Conservation (phyloP, 2,797 vertebrate species). For the Delichon dasypus region DNA sequence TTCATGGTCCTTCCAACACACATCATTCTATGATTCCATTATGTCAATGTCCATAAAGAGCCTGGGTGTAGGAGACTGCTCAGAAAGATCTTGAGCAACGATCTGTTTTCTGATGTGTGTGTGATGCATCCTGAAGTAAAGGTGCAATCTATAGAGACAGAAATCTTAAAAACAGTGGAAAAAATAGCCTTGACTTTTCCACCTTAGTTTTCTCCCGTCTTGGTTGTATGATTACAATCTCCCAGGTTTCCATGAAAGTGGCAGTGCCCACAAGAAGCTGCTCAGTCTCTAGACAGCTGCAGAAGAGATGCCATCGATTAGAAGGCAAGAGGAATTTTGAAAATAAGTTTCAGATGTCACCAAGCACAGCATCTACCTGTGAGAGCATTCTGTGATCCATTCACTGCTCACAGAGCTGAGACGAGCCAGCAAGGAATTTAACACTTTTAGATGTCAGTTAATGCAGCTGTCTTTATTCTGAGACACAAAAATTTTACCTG, state of each 20-base stretch:
- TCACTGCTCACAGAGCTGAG: neutral
- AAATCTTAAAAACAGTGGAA: neutral
- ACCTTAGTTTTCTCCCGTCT: neutral
- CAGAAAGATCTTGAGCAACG: neutral
- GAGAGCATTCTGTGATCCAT: neutral
- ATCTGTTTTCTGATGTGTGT: neutral
- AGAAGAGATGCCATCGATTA: neutral
- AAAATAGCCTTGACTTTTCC: neutral
- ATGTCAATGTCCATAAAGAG: neutral
- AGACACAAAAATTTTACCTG: slow-evolving; percentile 23
- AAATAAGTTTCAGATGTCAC: neutral
- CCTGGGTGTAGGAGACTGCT: neutral
- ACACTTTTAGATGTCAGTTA: neutral
- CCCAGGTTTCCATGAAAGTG: neutral
- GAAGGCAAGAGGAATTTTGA: neutral
- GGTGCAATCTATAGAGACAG: neutral
- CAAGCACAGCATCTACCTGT: neutral
- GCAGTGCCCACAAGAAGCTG: accelerated
- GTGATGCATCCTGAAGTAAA: neutral
- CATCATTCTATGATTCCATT: neutral
- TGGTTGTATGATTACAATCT: neutral
- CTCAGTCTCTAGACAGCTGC: neutral
- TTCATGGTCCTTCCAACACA: neutral
- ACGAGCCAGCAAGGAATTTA: neutral
- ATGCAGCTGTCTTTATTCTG: neutral